These are phyloP conservation scores for Micoletzkya japonica DNA, from an alignment of 2,888 invertebrate genomes.

Conservation along the genomic window DNA sequence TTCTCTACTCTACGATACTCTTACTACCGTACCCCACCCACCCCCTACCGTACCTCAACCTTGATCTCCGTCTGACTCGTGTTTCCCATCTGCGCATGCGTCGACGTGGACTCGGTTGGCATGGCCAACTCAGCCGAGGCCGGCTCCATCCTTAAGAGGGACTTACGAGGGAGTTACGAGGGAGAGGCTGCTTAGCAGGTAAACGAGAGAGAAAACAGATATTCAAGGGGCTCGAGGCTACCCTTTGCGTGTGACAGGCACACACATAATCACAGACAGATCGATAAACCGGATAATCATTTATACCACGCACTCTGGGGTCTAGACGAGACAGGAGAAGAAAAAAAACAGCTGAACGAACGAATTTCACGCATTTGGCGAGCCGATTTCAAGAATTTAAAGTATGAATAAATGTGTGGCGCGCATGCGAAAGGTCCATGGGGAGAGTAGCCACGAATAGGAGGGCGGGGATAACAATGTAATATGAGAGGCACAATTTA, in stretches of 20 bases:
- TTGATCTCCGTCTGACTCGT: conserved; percentile 63
- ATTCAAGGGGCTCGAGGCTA: too few relatives aligned
- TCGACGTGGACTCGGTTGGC: conserved; percentile 25
- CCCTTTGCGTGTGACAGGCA: neutral
- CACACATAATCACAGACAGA: neutral
- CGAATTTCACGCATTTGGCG: too few relatives aligned
- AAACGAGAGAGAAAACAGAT: neutral
- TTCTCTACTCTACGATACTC: too few relatives aligned
- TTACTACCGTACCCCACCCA: too few relatives aligned
- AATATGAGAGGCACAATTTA: too few relatives aligned
- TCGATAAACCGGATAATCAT: conserved; percentile 7
- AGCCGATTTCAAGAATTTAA: too few relatives aligned
- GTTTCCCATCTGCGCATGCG: conserved; percentile 36
- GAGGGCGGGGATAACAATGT: too few relatives aligned
- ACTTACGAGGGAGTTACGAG: neutral
- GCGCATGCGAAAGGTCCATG: too few relatives aligned
- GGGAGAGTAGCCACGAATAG: too few relatives aligned
- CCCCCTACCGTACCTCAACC: conserved; percentile 51
- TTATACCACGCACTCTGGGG: conserved; percentile 12
- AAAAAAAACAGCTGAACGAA: too few relatives aligned
- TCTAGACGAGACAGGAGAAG: too few relatives aligned
- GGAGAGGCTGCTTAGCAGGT: neutral
- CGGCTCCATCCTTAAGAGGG: conserved; percentile 24
- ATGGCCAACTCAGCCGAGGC: conserved; percentile 23
- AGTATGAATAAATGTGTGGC: too few relatives aligned